Percentiles rank a stretch among this genome's conserved stretches.
Conservation (phyloP, 2,797 vertebrate genomes). For the Masticophis lateralis region DNA sequence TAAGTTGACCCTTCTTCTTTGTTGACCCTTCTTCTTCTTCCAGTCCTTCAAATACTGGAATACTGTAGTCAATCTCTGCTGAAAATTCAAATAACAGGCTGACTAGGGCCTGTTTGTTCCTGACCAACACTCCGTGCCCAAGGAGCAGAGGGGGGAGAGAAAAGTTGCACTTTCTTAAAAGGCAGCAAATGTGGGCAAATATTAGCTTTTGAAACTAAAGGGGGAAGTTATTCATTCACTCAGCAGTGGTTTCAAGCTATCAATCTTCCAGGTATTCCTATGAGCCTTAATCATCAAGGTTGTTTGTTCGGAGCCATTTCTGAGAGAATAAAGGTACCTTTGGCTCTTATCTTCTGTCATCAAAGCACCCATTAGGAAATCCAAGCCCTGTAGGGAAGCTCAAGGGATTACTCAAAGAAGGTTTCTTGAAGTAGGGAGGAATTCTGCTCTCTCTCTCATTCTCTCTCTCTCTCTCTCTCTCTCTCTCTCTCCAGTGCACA, state of each 20-base stretch:
- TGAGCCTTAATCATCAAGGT: slow-evolving; percentile 80
- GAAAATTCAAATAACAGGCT: slow-evolving; percentile 71
- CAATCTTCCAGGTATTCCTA: slow-evolving; percentile 77
- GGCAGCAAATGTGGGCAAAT: slow-evolving; percentile 75
- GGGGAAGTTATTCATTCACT: slow-evolving; percentile 81
- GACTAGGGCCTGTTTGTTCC: slow-evolving; percentile 80
- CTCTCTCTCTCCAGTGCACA: slow-evolving; percentile 61
- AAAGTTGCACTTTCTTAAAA: slow-evolving; percentile 69
- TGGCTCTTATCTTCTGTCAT: slow-evolving; percentile 82
- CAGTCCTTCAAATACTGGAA: neutral
- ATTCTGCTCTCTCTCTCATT: slow-evolving; percentile 60
- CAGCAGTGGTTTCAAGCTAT: slow-evolving; percentile 73
- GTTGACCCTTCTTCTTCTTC: neutral
- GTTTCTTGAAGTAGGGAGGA: slow-evolving; percentile 71
- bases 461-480: slow-evolving; percentile 43
- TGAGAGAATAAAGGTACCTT: slow-evolving; percentile 79
- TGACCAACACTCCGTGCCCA: slow-evolving; percentile 70
- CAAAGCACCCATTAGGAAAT: slow-evolving; percentile 81
- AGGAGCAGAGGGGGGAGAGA: neutral
- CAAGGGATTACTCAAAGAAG: slow-evolving; percentile 78
- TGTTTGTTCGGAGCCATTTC: slow-evolving; percentile 81
- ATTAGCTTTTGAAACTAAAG: slow-evolving; percentile 75
- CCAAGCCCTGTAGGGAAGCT: slow-evolving; percentile 74
- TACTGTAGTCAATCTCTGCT: slow-evolving; percentile 48
- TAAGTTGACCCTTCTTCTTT: neutral